Conservation (phyloP, 2,888 invertebrate genomes). For the Poecilus cupreus region DNA sequence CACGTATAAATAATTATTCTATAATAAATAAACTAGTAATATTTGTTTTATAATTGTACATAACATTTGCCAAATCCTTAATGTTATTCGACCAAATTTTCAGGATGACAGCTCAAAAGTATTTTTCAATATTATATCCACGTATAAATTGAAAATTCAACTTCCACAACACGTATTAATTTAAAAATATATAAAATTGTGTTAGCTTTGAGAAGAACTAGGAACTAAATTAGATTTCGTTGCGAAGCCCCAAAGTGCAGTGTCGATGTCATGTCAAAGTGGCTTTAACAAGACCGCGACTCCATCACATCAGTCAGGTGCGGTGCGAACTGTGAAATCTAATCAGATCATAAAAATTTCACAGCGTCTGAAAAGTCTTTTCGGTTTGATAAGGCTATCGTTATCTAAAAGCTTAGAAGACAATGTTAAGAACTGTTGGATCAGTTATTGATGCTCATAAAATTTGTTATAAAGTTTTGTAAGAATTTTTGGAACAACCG, state of each 20-base stretch:
- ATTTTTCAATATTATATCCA: too few relatives aligned
- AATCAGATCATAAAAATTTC: conserved; percentile 14
- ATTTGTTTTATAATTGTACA: too few relatives aligned
- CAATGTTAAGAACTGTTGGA: neutral
- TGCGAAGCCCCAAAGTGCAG: neutral
- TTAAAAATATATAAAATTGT: neutral
- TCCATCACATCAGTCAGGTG: neutral
- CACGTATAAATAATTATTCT: too few relatives aligned
- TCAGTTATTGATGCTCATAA: neutral
- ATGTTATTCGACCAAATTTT: too few relatives aligned
- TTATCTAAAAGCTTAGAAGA: neutral
- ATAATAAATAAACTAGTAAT: too few relatives aligned
- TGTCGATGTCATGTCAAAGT: neutral
- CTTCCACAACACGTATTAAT: neutral
- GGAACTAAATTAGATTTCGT: neutral
- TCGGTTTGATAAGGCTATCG: neutral
- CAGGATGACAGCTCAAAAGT: too few relatives aligned
- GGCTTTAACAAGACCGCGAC: neutral
- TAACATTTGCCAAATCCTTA: too few relatives aligned
- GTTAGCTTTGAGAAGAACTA: neutral
- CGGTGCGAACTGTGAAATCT: neutral
- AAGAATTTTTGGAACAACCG: neutral
- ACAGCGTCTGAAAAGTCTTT: neutral
- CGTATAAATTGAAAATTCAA: too few relatives aligned
- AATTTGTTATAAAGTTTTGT: neutral